phyloP scores from a whole-genome alignment of 1,140 invertebrate species.

The Lamellibrachia luymesi region DNA sequence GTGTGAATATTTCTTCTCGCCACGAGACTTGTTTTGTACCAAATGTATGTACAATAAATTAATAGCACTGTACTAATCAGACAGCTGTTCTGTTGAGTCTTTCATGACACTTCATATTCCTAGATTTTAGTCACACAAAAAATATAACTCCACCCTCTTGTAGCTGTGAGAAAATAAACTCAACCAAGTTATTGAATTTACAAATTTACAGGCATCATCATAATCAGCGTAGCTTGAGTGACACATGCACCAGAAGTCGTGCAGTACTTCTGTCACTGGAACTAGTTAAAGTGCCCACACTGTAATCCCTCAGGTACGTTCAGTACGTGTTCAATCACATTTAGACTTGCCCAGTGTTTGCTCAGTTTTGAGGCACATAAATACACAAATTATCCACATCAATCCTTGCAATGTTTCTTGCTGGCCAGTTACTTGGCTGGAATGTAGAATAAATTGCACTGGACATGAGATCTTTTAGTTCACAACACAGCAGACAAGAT shows the following conservation, averaged over 20 bases:
- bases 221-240: not conserved
- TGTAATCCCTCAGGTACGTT: not conserved
- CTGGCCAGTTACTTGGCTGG: not conserved
- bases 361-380: not conserved
- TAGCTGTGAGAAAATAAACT: not conserved
- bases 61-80: not conserved
- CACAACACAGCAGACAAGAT: not conserved
- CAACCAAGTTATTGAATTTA: not conserved
- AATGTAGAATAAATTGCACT: slow-evolving; percentile 5
- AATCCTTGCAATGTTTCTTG: not conserved
- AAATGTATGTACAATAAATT: slow-evolving; percentile 6
- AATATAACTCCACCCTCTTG: not conserved
- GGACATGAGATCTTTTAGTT: not conserved
- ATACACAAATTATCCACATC: no score
- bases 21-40: not conserved
- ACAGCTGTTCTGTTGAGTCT: not conserved
- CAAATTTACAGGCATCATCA: not conserved
- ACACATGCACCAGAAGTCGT: not conserved
- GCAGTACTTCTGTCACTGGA: no score
- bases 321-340: not conserved
- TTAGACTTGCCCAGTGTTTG: not conserved
- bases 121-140: not conserved
- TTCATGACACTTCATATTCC: not conserved
- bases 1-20: slow-evolving; percentile 4
- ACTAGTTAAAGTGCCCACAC: no score